phyloP scores from a whole-genome alignment of 2,888 invertebrate species.

The Oxyteleia sp. region DNA sequence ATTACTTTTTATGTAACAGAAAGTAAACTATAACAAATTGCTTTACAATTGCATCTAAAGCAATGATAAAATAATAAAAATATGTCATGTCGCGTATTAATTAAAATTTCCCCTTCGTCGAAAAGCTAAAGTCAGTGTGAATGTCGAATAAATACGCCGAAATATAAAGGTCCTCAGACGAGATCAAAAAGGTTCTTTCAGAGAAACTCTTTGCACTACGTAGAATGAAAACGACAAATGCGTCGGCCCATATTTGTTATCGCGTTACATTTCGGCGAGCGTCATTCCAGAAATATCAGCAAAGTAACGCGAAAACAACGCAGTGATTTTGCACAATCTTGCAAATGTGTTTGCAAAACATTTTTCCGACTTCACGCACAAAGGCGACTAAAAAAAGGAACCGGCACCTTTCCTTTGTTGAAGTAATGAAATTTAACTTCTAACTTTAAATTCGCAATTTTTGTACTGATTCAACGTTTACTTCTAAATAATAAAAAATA shows the following conservation, averaged over 20 bases:
- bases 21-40: too few relatives aligned
- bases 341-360: not conserved
- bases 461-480: too few relatives aligned
- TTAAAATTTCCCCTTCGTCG: too few relatives aligned
- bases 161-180: not conserved
- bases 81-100: too few relatives aligned
- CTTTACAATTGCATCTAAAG: too few relatives aligned
- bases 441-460: too few relatives aligned
- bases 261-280: not conserved
- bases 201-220: not conserved
- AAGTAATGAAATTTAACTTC: too few relatives aligned
- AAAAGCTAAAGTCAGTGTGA: not conserved
- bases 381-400: too few relatives aligned
- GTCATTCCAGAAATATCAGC: slow-evolving; percentile 6
- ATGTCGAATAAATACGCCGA: not conserved
- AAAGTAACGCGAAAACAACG: not conserved
- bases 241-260: slow-evolving; percentile 4
- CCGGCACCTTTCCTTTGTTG: too few relatives aligned
- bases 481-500: too few relatives aligned
- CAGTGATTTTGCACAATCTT: not conserved
- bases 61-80: too few relatives aligned
- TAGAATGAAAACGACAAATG: slow-evolving; percentile 1
- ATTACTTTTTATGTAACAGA: not conserved
- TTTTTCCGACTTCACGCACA: not conserved
- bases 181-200: not conserved